A percentile compares a stretch with the other conserved stretches of the same genome.
These are phyloP conservation scores for Hydrolagus colliei DNA, from an alignment of 2,797 vertebrate species.

Conservation along the genomic window DNA sequence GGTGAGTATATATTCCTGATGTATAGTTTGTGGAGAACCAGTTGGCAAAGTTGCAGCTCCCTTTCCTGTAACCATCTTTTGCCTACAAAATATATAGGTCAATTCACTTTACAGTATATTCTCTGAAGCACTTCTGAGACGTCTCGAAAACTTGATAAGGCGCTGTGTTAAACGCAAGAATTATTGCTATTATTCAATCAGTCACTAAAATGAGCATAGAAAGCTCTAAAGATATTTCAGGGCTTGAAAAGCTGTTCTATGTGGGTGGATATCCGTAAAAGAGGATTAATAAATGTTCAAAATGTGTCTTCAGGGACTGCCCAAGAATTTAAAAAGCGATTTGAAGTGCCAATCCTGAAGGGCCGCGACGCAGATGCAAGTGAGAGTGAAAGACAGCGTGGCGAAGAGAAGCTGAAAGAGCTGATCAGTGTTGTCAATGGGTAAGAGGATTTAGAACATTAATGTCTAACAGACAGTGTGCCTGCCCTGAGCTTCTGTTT, in stretches of 20 bases:
- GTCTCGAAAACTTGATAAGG: too few relatives aligned
- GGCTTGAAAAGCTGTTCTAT: neutral
- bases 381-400: conserved; percentile 66
- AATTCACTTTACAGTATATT: neutral
- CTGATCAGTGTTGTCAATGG: conserved; percentile 87
- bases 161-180: too few relatives aligned
- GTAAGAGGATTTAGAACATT: conserved; percentile 44
- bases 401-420: conserved; percentile 85
- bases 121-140: too few relatives aligned
- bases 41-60: neutral
- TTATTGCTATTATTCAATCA: too few relatives aligned
- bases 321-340: conserved; percentile 89
- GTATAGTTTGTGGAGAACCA: neutral
- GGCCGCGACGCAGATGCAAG: conserved; percentile 85
- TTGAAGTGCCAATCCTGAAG: conserved; percentile 89
- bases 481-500: too few relatives aligned
- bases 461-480: too few relatives aligned
- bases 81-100: neutral
- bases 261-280: neutral
- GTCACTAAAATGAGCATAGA: neutral
- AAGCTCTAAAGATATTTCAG: neutral
- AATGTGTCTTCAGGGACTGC: conserved; percentile 68
- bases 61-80: neutral
- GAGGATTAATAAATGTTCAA: neutral
- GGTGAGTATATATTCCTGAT: conserved; percentile 56